Evolutionary conservation across 2,888 invertebrate species (phyloP).

Genomic region (Eretmocerus hayati): DNA sequence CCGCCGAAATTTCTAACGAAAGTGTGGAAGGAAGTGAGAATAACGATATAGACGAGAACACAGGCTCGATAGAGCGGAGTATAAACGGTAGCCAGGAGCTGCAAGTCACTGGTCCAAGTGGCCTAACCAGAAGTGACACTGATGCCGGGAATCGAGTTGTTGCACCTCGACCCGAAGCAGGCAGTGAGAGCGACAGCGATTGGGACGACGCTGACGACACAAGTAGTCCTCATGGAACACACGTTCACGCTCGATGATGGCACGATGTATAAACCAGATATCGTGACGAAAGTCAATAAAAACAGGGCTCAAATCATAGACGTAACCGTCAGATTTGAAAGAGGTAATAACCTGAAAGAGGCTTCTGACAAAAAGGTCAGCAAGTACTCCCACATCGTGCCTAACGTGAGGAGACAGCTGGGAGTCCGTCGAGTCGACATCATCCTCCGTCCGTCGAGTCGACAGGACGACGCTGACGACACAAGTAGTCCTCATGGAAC

Average conservation of each 20-base stretch:
- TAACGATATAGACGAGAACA: no score
- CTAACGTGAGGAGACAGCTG: not conserved
- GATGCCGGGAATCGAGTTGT: no score
- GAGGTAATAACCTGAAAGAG: not conserved
- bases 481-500: not conserved
- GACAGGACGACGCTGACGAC: conserved; percentile 6
- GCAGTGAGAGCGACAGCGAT: no score
- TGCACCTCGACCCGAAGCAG: no score
- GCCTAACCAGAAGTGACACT: no score
- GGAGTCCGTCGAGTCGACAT: not conserved
- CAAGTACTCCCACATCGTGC: conserved; percentile 1
- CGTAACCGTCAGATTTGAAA: conserved; percentile 17
- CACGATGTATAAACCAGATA: not conserved
- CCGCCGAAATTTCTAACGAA: no score
- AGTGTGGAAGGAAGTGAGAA: no score
- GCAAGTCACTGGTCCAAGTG: no score
- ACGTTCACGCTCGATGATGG: not conserved
- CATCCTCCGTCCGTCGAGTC: conserved; percentile 5
- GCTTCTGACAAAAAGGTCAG: conserved; percentile 5
- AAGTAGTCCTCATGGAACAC: not conserved
- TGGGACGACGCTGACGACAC: no score
- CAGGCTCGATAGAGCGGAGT: no score
- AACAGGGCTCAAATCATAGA: conserved; percentile 9
- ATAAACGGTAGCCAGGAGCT: no score
- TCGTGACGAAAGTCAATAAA: conserved; percentile 7